These are phyloP conservation scores for Craniophora ligustri DNA, from an alignment of 2,888 invertebrate genomes.

Conservation along the genomic window DNA sequence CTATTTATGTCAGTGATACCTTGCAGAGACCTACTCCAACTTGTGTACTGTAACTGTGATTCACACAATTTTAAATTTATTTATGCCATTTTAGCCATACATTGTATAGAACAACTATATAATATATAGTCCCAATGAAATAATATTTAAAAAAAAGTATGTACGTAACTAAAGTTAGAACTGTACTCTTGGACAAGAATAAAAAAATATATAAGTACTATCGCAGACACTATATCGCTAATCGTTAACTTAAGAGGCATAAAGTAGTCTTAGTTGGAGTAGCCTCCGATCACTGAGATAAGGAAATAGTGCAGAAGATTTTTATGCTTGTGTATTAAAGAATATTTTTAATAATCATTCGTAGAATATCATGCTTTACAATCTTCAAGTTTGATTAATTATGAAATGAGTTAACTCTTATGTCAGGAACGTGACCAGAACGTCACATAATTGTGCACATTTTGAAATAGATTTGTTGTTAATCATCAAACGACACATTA, in stretches of 20 bases:
- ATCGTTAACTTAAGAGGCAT: too few relatives aligned
- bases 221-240: too few relatives aligned
- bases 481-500: constrained; percentile 47
- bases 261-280: constrained; percentile 36
- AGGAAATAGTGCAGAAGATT: constrained; percentile 46
- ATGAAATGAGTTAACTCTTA: constrained; percentile 34
- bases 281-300: constrained; percentile 37
- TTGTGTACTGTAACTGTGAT: constrained; percentile 13
- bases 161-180: too few relatives aligned
- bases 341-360: constrained; percentile 20
- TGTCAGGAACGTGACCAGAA: constrained; percentile 28
- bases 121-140: neutral
- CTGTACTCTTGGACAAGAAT: too few relatives aligned
- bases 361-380: constrained; percentile 42
- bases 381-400: constrained; percentile 33
- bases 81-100: too few relatives aligned
- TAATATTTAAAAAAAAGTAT: neutral
- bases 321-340: constrained; percentile 34
- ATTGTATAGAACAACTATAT: neutral
- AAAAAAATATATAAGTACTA: too few relatives aligned
- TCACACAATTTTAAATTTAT: too few relatives aligned
- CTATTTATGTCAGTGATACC: constrained; percentile 39
- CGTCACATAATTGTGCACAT: constrained; percentile 39
- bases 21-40: constrained; percentile 35
- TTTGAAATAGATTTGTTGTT: constrained; percentile 35